These are phyloP conservation scores for Troilus luridus DNA, from an alignment of 2,888 invertebrate species.

Conservation along the genomic window DNA sequence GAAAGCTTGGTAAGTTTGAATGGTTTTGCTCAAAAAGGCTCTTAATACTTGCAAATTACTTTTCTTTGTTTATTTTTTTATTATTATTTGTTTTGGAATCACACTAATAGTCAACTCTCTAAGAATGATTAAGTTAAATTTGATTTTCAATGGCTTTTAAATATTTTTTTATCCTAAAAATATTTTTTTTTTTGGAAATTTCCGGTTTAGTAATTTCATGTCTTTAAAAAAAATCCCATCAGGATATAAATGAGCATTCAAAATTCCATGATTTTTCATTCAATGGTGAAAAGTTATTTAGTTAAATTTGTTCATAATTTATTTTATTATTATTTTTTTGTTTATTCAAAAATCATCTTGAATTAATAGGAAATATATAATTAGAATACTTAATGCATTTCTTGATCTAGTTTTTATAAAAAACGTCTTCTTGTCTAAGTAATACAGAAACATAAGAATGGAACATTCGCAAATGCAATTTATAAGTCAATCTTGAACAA, in stretches of 20 bases:
- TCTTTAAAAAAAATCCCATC: no score
- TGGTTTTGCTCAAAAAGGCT: not conserved
- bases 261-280: not conserved
- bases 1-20: not conserved
- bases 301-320: not conserved
- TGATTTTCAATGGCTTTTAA: no score
- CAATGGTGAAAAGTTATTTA: not conserved
- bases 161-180: not conserved
- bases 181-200: not conserved
- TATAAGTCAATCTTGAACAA: not conserved
- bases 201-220: no score
- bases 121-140: not conserved
- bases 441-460: no score
- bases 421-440: not conserved
- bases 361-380: not conserved
- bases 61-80: no score
- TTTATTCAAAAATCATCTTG: not conserved
- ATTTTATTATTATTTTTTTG: not conserved
- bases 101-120: not conserved
- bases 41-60: no score
- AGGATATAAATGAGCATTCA: no score
- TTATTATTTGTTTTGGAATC: no score
- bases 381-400: not conserved
- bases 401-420: not conserved
- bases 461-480: not conserved